A percentile compares a stretch with the other conserved stretches of the same genome.
Evolutionary conservation across 2,113 vertebrate species (phyloP).

Genomic region (Motacilla tschutschensis): DNA sequence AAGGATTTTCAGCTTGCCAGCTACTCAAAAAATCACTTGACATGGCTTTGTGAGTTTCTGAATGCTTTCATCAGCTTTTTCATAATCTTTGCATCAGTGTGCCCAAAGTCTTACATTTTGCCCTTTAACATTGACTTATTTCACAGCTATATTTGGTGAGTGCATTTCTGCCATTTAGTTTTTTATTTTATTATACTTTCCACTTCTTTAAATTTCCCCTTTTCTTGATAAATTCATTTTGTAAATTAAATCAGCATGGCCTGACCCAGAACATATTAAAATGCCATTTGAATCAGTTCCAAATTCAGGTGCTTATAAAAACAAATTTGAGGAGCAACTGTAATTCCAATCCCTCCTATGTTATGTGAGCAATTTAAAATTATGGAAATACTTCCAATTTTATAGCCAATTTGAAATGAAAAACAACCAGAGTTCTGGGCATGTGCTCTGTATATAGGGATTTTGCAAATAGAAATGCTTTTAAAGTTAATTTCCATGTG

Average conservation of each 20-base stretch:
- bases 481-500: slow-evolving; percentile 63
- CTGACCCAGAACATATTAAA: slow-evolving; percentile 21
- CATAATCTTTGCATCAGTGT: not conserved
- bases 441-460: slow-evolving; percentile 8
- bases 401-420: slow-evolving; percentile 68
- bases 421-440: slow-evolving; percentile 35
- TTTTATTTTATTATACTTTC: not conserved
- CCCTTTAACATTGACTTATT: not conserved
- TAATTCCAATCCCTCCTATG: slow-evolving; percentile 51
- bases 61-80: not conserved
- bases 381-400: slow-evolving; percentile 66
- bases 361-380: slow-evolving; percentile 58
- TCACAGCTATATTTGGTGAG: not conserved
- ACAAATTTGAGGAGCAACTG: slow-evolving; percentile 49
- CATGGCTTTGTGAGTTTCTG: not conserved
- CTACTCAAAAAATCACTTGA: not conserved
- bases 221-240: slow-evolving; percentile 16
- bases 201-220: slow-evolving; percentile 6
- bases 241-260: slow-evolving; percentile 56
- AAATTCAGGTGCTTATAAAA: slow-evolving; percentile 72
- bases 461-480: slow-evolving; percentile 53
- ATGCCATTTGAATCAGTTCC: slow-evolving; percentile 35
- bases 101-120: not conserved
- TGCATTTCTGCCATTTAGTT: not conserved
- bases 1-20: not conserved